Conservation (phyloP, 1,140 invertebrate species). For the Hylaeus volcanicus region DNA sequence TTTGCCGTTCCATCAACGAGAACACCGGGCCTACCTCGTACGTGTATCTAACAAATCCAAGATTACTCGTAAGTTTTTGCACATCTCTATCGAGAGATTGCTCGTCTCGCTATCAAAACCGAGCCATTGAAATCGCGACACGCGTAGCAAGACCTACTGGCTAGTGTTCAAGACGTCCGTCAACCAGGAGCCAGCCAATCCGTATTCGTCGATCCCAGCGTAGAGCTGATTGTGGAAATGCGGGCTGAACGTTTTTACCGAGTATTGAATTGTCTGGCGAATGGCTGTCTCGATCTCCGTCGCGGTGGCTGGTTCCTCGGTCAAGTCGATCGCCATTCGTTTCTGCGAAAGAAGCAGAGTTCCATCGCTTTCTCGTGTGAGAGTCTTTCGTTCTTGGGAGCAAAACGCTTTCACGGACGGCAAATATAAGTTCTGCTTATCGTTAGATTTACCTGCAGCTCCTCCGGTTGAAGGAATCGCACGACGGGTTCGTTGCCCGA, state of each 20-base stretch:
- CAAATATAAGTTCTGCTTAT: too few relatives aligned
- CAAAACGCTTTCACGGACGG: too few relatives aligned
- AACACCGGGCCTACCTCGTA: slow-evolving; percentile 90
- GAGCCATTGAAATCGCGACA: too few relatives aligned
- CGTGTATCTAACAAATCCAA: slow-evolving; percentile 83
- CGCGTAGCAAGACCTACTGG: slow-evolving; percentile 80
- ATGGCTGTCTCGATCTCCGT: slow-evolving; percentile 82
- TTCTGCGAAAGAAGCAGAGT: slow-evolving; percentile 59
- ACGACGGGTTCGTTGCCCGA: slow-evolving; percentile 68
- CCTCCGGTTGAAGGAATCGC: slow-evolving; percentile 74
- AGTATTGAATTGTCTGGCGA: slow-evolving; percentile 84
- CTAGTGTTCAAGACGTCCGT: slow-evolving; percentile 89
- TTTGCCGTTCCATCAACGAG: slow-evolving; percentile 85
- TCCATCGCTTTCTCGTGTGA: too few relatives aligned
- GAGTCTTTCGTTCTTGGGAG: too few relatives aligned
- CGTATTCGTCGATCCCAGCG: slow-evolving; percentile 87
- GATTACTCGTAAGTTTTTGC: too few relatives aligned
- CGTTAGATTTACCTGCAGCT: slow-evolving; percentile 51
- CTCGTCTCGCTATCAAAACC: too few relatives aligned
- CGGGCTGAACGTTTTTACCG: slow-evolving; percentile 87
- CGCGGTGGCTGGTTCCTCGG: slow-evolving; percentile 76
- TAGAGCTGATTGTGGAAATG: slow-evolving; percentile 90
- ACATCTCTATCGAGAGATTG: too few relatives aligned
- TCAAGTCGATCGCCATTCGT: slow-evolving; percentile 80
- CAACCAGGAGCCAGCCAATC: slow-evolving; percentile 87